Conservation (phyloP, 1,140 invertebrate genomes). For the Zaprionus kolodkinae region DNA sequence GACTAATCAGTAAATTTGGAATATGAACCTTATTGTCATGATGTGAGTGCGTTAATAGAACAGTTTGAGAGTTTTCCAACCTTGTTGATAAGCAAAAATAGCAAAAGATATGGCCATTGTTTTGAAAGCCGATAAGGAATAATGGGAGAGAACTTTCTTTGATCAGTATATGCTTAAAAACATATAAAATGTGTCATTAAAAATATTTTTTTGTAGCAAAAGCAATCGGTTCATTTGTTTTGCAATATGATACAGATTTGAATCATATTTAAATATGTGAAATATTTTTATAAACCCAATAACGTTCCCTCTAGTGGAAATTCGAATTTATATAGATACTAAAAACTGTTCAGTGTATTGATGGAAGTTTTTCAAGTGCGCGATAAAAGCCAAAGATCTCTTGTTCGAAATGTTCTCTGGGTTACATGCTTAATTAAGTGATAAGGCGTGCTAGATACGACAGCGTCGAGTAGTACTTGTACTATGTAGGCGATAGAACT, state of each 20-base stretch:
- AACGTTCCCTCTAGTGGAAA: too few species aligned
- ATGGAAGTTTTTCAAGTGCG: constrained; percentile 1
- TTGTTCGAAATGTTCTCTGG: constrained; percentile 19
- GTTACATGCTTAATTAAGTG: constrained; percentile 49
- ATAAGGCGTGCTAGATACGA: constrained; percentile 27
- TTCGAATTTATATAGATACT: too few species aligned
- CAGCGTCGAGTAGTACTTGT: background rate
- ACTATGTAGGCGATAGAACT: constrained; percentile 11
- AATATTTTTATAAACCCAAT: background rate
- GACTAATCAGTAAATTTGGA: constrained; percentile 2
- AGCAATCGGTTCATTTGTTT: too few species aligned
- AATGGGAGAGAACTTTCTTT: background rate
- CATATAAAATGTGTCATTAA: background rate
- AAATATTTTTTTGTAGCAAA: too few species aligned
- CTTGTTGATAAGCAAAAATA: background rate
- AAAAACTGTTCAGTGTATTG: background rate
- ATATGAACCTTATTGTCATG: background rate
- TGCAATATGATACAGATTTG: too few species aligned
- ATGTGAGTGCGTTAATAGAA: background rate
- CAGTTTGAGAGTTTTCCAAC: background rate
- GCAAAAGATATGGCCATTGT: background rate
- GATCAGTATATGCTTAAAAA: background rate
- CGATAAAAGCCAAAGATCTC: background rate
- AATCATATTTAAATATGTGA: background rate
- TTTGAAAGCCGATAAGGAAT: background rate